Evolutionary conservation across 2,113 vertebrate genomes (phyloP).

Genomic region (Xiphophorus maculatus): DNA sequence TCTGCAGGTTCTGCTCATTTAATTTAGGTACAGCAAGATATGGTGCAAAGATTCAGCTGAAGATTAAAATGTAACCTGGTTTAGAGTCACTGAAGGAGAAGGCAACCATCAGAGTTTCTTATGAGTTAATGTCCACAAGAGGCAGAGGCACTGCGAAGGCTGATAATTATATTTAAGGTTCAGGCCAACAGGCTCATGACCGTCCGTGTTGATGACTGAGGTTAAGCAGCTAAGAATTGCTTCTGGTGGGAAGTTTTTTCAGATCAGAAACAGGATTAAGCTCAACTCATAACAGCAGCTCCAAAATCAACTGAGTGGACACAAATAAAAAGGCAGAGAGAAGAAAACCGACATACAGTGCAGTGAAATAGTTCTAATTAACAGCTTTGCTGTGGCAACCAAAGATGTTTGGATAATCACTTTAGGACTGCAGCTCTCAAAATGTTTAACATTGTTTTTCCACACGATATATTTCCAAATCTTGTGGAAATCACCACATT

Average conservation of each 20-base stretch:
- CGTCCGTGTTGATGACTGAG: constrained; percentile 33
- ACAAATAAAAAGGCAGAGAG: constrained; percentile 1
- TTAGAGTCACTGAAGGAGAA: constrained; percentile 58
- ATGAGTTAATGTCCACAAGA: constrained; percentile 39
- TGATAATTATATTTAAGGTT: constrained; percentile 51
- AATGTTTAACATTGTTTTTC: too few relatives aligned
- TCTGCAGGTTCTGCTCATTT: constrained; percentile 60
- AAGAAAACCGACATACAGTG: background rate
- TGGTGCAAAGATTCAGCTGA: constrained; percentile 43
- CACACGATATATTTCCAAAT: too few relatives aligned
- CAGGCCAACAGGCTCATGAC: constrained; percentile 48
- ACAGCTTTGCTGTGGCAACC: too few relatives aligned
- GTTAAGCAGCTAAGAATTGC: constrained; percentile 29
- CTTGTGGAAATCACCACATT: too few relatives aligned
- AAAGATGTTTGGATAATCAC: too few relatives aligned
- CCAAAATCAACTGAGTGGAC: constrained; percentile 12
- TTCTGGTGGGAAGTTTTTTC: constrained; percentile 21
- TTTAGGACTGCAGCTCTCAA: too few relatives aligned
- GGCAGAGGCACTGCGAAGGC: constrained; percentile 43
- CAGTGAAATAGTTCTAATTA: too few relatives aligned
- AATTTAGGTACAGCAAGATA: constrained; percentile 55
- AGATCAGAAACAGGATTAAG: constrained; percentile 40
- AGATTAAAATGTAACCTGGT: constrained; percentile 61
- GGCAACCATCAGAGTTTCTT: constrained; percentile 46
- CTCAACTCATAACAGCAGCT: constrained; percentile 10